Percentiles rank a stretch among this genome's conserved stretches.
Evolutionary conservation across 1,140 invertebrate species (phyloP).

Genomic region (Chrysoperla carnea): DNA sequence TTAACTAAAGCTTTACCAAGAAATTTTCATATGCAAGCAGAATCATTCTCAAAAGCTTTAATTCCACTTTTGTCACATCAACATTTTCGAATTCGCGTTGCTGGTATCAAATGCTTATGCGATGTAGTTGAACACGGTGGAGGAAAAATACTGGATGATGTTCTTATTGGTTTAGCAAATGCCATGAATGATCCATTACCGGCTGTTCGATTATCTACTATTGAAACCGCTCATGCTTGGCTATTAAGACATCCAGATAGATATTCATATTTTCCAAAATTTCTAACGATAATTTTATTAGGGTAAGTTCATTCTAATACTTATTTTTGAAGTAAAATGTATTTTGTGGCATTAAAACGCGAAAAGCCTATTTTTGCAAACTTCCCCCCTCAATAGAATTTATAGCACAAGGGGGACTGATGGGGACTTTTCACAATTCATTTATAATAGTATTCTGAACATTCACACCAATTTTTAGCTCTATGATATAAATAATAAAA

Average conservation of each 20-base stretch:
- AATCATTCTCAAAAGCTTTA: constrained; percentile 52
- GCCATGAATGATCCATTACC: constrained; percentile 53
- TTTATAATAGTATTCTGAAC: no score
- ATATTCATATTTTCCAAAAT: constrained; percentile 58
- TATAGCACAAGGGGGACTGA: no score
- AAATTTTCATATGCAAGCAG: constrained; percentile 55
- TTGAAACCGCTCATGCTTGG: constrained; percentile 46
- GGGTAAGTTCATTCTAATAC: constrained; percentile 20
- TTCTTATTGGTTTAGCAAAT: neutral
- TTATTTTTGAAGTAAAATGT: constrained; percentile 30
- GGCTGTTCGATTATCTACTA: constrained; percentile 43
- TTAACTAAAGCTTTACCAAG: constrained; percentile 41
- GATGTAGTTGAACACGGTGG: constrained; percentile 33
- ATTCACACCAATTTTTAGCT: no score
- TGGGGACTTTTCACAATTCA: no score
- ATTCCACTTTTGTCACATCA: constrained; percentile 57
- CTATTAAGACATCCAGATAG: constrained; percentile 48
- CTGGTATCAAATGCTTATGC: constrained; percentile 53
- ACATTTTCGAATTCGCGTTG: constrained; percentile 57
- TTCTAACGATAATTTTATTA: constrained; percentile 59
- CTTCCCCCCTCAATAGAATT: no score
- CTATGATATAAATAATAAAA: no score
- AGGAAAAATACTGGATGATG: constrained; percentile 15
- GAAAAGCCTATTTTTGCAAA: no score
- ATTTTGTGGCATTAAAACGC: no score